Evolutionary conservation across 2,888 invertebrate species (phyloP), one percentile per base, ranked within the genome.

Genomic region (Trilocha varians): DNA sequence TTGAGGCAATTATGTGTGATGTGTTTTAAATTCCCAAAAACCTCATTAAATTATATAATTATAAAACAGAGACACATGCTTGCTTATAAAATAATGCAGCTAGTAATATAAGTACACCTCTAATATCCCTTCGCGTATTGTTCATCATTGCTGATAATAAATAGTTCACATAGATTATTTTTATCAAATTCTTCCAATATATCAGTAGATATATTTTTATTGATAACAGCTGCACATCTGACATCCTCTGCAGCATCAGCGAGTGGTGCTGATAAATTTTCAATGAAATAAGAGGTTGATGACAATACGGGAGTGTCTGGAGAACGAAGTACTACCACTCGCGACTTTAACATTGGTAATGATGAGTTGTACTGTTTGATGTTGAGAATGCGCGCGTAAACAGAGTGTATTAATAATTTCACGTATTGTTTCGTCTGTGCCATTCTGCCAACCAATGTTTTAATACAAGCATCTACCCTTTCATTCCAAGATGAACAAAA

Each of bases 401-500:
- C 67, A 0, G 62, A 53, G 39, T 68, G 59, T 11, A 77, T 57
- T 2, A 66, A 44, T 11, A 57, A 49, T 4, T 62, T 56, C 1
- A 62, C 62, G 43, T 77, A 78, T 41, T 78, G 74, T 9, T 61
- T 57, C 2, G 78, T 71, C 42, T 72, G 63, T 1, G 65, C 37
- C 2, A 71, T 66, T 11, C 53, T 56, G 1, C 73, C 75, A 2
- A 64, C 49, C 6, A 77, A 44, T 8, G 49, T 49, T 6, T 59
- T 56, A 6, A 71, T 62, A 41, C 66, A 60, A 9, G 43, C 45
- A 1, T 65, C 59, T 3, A 69, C 44, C 38, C 65, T 67, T 11
- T 58, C 56, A 0, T 48, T 34, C 65, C 66, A 69, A 1, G 62
- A 34, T 1, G 41, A 39, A 1, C 45, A 44, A 2, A 43, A 47